A percentile compares a stretch with the other conserved stretches of the same genome.
Conservation (phyloP, 2,113 vertebrate genomes). For the Prietella phreatophila region DNA sequence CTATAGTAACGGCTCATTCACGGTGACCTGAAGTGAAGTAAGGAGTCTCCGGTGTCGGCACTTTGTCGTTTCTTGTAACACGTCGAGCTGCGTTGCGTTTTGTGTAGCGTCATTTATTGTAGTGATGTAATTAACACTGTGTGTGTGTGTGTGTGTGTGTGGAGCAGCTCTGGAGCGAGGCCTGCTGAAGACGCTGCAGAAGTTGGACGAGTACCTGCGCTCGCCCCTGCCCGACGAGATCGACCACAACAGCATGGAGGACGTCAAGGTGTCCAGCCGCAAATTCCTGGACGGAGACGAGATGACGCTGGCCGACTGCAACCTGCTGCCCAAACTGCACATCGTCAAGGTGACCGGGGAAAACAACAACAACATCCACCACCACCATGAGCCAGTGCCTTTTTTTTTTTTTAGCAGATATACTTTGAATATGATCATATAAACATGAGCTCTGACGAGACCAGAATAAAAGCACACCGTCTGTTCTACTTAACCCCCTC, state of each 20-base stretch:
- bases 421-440: too few relatives aligned
- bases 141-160: conserved; percentile 3
- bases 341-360: conserved; percentile 84
- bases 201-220: conserved; percentile 91
- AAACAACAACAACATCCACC: background rate
- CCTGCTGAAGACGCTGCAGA: conserved; percentile 93
- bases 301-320: conserved; percentile 96
- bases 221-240: conserved; percentile 93
- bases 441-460: too few relatives aligned
- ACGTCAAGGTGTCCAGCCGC: conserved; percentile 81
- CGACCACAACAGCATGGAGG: conserved; percentile 95
- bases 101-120: too few relatives aligned
- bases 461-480: too few relatives aligned
- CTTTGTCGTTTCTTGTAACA: background rate
- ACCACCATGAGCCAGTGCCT: too few relatives aligned
- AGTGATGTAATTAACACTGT: background rate
- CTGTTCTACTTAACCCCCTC: too few relatives aligned
- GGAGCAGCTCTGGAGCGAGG: conserved; percentile 83
- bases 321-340: conserved; percentile 94
- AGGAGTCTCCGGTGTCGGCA: background rate
- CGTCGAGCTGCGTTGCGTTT: background rate
- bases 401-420: background rate
- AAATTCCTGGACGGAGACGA: conserved; percentile 93
- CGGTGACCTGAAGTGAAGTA: background rate
- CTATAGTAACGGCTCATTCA: too few relatives aligned